phyloP scores from a whole-genome alignment of 2,888 invertebrate genomes.

The Mythimna ferrago region DNA sequence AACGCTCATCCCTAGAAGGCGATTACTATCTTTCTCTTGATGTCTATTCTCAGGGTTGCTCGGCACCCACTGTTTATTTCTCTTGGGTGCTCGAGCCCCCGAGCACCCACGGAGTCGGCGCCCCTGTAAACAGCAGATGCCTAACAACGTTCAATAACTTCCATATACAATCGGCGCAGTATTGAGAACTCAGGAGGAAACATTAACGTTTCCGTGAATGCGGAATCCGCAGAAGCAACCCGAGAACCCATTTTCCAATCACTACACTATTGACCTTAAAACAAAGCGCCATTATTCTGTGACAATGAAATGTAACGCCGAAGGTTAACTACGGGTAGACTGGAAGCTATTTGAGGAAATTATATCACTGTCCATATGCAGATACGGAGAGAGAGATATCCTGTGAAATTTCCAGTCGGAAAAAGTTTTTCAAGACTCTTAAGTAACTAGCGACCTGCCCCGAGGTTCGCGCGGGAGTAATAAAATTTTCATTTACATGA shows the following conservation, averaged over 20 bases:
- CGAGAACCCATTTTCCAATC: conserved; percentile 74
- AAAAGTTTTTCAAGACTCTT: neutral
- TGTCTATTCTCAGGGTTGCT: no score
- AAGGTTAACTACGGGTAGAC: conserved; percentile 63
- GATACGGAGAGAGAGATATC: neutral
- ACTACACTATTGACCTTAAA: conserved; percentile 78
- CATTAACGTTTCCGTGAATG: conserved; percentile 72
- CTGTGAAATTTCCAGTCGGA: neutral
- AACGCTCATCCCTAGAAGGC: no score
- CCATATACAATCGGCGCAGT: conserved; percentile 22
- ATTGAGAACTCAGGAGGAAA: conserved; percentile 59
- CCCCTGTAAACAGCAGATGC: neutral
- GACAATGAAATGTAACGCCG: conserved; percentile 71
- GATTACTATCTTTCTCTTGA: no score
- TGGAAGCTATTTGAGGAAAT: conserved; percentile 46
- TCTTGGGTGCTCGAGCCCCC: no score
- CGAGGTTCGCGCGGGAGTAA: no score
- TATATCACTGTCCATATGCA: neutral
- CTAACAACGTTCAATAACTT: neutral
- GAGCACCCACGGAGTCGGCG: no score
- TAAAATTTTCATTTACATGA: no score
- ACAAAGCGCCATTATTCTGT: conserved; percentile 81
- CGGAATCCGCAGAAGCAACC: conserved; percentile 77
- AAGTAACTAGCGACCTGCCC: no score
- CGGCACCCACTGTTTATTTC: no score